These are phyloP conservation scores for Paracyclopina nana DNA, from an alignment of 1,140 invertebrate species.

Conservation along the genomic window DNA sequence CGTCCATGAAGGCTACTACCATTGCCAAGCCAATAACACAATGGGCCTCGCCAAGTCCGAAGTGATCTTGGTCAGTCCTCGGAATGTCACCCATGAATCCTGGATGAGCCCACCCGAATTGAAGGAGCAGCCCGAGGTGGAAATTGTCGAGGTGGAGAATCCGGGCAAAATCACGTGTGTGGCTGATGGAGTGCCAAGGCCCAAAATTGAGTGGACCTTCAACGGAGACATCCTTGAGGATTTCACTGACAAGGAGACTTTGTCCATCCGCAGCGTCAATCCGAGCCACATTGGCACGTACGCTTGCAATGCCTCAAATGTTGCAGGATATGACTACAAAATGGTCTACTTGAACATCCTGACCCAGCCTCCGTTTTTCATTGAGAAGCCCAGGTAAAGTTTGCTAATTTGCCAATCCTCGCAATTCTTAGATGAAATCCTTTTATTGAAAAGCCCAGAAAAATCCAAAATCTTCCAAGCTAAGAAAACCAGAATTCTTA, in stretches of 20 bases:
- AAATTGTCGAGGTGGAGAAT: not conserved
- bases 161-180: not conserved
- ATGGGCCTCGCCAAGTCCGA: conserved; percentile 1
- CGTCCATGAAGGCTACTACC: conserved; percentile 6
- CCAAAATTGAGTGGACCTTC: not conserved
- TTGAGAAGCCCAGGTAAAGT: not conserved
- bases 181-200: not conserved
- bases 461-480: no score
- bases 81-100: no score
- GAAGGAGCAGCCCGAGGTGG: not conserved
- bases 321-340: conserved; percentile 13
- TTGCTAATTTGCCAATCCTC: no score
- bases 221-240: conserved; percentile 3
- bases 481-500: no score
- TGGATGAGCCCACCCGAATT: not conserved
- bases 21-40: conserved; percentile 2
- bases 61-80: not conserved
- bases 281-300: conserved; percentile 3
- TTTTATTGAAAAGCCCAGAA: no score
- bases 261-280: not conserved
- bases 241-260: not conserved
- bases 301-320: conserved; percentile 10
- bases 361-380: not conserved
- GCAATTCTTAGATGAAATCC: no score
- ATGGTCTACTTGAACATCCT: conserved; percentile 7